Conservation (phyloP, 2,888 invertebrate genomes). For the Plagodis pulveraria region DNA sequence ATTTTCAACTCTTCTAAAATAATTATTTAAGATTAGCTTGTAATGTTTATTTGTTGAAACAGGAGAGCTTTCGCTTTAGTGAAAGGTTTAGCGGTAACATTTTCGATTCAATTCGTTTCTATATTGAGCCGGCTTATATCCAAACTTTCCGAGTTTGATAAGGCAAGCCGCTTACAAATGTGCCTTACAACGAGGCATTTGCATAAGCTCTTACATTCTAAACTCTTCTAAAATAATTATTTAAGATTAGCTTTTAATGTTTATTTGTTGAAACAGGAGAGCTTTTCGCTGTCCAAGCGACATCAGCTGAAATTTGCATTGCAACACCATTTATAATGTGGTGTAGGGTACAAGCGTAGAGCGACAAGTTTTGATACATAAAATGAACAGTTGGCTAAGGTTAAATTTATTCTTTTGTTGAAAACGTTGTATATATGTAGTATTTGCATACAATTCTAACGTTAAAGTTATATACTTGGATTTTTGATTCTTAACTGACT, state of each 20-base stretch:
- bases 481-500: no score
- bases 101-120: no score
- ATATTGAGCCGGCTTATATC: no score
- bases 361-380: not conserved
- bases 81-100: no score
- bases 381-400: not conserved
- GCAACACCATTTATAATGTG: conserved; percentile 16
- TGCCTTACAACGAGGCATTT: not conserved
- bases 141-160: no score
- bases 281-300: conserved; percentile 22
- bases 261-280: conserved; percentile 17
- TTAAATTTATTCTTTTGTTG: not conserved
- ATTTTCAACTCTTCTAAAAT: conserved; percentile 2
- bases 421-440: not conserved
- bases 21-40: conserved; percentile 22
- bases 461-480: no score
- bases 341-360: not conserved
- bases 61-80: conserved; percentile 7
- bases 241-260: conserved; percentile 18
- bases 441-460: not conserved
- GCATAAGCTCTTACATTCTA: conserved; percentile 3
- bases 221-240: conserved; percentile 10
- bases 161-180: not conserved
- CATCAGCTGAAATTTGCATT: conserved; percentile 29
- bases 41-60: conserved; percentile 17